Evolutionary conservation across 2,888 invertebrate species (phyloP).

Genomic region (Dasypogon diadema): DNA sequence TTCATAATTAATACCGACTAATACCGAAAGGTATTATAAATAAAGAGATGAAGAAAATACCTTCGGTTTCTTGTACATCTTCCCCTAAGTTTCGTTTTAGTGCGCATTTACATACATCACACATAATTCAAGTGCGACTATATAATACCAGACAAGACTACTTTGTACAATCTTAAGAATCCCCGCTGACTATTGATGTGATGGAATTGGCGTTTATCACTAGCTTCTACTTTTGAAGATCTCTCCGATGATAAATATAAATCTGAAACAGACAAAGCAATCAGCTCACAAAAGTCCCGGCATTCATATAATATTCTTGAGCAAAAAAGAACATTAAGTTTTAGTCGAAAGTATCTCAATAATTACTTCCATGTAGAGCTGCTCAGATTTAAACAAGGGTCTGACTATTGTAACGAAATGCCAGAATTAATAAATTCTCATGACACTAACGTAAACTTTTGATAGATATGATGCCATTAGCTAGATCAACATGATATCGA

Average conservation of each 20-base stretch:
- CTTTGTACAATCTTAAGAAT: neutral
- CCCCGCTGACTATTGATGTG: neutral
- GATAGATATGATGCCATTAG: slow-evolving; percentile 47
- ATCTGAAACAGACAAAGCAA: neutral
- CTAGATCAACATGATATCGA: slow-evolving; percentile 39
- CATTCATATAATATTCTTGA: too few species aligned
- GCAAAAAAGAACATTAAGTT: too few species aligned
- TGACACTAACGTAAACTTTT: slow-evolving; percentile 32
- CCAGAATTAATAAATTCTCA: slow-evolving; percentile 44
- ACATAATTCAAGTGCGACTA: neutral
- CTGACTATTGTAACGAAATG: slow-evolving; percentile 10
- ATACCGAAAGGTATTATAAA: too few species aligned
- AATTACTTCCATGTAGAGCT: neutral
- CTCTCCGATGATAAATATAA: neutral
- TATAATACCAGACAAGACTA: neutral
- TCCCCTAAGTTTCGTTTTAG: too few species aligned
- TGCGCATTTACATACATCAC: neutral
- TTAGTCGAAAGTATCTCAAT: neutral
- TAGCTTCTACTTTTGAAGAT: neutral
- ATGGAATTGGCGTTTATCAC: neutral
- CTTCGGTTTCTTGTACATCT: too few species aligned
- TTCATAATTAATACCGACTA: too few species aligned
- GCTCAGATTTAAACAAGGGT: neutral
- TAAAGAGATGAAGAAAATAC: too few species aligned
- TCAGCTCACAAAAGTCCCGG: too few species aligned